phyloP scores from a whole-genome alignment of 2,113 vertebrate species.

The Zapus hudsonius region DNA sequence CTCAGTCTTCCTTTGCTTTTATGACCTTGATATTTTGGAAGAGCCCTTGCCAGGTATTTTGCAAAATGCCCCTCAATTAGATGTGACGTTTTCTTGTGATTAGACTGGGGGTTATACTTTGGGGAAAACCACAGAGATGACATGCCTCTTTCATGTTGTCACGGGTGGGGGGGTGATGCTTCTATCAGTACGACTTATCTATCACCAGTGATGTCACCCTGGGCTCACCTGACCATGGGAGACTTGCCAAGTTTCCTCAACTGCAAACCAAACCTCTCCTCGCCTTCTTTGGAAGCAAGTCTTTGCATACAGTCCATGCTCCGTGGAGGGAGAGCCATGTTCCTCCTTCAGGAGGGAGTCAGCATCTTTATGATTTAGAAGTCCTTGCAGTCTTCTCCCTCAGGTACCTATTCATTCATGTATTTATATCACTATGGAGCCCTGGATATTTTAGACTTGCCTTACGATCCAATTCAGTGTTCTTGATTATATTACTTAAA shows the following conservation, averaged over 20 bases:
- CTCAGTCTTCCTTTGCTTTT: neutral
- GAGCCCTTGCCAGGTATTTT: neutral
- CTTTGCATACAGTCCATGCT: fast-evolving
- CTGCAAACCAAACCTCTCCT: neutral
- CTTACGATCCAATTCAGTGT: neutral
- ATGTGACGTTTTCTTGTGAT: neutral
- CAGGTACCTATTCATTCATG: neutral
- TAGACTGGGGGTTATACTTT: neutral
- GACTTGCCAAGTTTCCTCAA: neutral
- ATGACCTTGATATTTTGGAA: constrained; percentile 6
- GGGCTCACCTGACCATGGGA: neutral
- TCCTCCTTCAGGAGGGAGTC: neutral
- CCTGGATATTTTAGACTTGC: neutral
- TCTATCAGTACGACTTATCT: neutral
- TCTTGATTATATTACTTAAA: no score
- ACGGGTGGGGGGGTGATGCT: no score
- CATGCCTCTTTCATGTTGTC: neutral
- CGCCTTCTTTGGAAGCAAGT: neutral
- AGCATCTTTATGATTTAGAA: neutral
- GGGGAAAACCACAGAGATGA: neutral
- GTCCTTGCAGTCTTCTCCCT: neutral
- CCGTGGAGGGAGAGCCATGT: neutral
- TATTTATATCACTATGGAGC: neutral
- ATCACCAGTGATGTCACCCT: neutral
- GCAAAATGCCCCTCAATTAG: neutral